Base-by-base conservation (phyloP, 2,888 invertebrate species). In the Ecdyonurus torrentis region DNA sequence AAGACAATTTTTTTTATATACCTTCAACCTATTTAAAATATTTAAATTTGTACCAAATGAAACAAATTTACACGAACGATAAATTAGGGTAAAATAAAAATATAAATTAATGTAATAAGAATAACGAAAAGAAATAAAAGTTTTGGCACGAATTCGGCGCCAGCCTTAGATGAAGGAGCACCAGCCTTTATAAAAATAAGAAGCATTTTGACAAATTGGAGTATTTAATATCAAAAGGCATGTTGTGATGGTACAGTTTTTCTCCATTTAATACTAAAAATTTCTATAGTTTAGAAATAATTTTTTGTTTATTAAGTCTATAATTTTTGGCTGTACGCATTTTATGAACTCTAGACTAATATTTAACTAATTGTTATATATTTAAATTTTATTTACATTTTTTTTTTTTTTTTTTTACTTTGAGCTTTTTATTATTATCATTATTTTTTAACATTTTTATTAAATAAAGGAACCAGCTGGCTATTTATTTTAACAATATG, bases 401-500 rank as follows among this genome's bases (percentile, higher is more conserved):
- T 37, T 37, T 37, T 15, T 10, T 37, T 37, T 67, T 67, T 5
- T 5, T 37, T 37, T 37, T 37, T 15, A 37, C 15, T 37, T 67
- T 67, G 67, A 67, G 67, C 67, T 64, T 67, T 67, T n/a, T n/a
- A n/a, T n/a, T n/a, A n/a, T n/a, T n/a, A n/a, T n/a, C n/a, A n/a
- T n/a, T n/a, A n/a, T n/a, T n/a, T 66, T 61, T 67, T 66, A 65
- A 65, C 63, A 66, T 62, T 64, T 58, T 65, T 63, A 63, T 64
- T 63, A 63, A n/a, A 62, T 64, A 65, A 64, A 65, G 37, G 66
- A 66, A 64, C 64, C 61, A 64, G 65, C 66, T 64, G 65, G 66
- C 67, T 67, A 67, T 60, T 37, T 59, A 59, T 67, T 65, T 67
- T 66, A 67, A 67, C 67, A 67, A 67, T 67, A 65, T 66, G 66